phyloP scores from a whole-genome alignment of 2,797 vertebrate genomes.

The Liasis olivaceus region DNA sequence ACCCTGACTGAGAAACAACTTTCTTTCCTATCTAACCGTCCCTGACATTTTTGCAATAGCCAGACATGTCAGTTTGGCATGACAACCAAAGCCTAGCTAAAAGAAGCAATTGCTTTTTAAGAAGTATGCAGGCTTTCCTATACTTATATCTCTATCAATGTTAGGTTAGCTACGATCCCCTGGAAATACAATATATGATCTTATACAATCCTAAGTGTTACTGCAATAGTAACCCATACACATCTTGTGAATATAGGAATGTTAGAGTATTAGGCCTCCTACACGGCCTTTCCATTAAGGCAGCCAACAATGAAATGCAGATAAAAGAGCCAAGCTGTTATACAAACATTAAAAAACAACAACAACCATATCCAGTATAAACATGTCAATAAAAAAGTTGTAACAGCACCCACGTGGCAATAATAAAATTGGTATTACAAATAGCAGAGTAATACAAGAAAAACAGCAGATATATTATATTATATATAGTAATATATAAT shows the following conservation, averaged over 20 bases:
- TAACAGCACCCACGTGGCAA: neutral
- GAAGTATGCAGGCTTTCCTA: neutral
- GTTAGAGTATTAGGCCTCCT: neutral
- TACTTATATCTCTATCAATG: neutral
- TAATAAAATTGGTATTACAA: neutral
- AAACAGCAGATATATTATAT: neutral
- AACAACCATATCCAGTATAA: neutral
- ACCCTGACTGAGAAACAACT: neutral
- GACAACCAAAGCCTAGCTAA: neutral
- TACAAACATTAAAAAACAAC: neutral
- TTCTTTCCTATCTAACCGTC: neutral
- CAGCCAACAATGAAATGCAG: neutral
- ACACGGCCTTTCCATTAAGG: neutral
- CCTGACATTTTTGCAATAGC: neutral
- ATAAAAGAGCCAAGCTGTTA: neutral
- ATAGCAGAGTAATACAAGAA: neutral
- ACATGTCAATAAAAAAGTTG: neutral
- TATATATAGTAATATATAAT: neutral
- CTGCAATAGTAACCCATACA: neutral
- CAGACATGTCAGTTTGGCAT: neutral
- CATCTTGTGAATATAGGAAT: neutral
- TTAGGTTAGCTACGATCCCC: neutral
- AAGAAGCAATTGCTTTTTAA: neutral
- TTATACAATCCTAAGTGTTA: neutral
- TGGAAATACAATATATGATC: neutral